Percentiles rank a stretch among this genome's conserved stretches.
phyloP scores from a whole-genome alignment of 2,888 invertebrate genomes.

The Drosophila parthenogenetica region DNA sequence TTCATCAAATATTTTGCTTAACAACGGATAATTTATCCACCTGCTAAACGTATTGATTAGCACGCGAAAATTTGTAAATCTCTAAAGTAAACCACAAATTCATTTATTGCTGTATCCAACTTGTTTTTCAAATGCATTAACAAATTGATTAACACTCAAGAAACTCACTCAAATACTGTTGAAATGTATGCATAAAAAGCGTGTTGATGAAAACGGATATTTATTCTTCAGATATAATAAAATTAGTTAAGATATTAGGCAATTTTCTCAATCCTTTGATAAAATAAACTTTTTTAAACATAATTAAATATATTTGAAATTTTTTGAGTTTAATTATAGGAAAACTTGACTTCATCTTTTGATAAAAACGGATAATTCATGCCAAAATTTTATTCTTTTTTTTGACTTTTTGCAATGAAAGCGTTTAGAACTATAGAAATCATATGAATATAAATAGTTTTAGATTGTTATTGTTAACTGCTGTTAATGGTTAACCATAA shows the following conservation, averaged over 20 bases:
- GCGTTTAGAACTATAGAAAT: too few relatives aligned
- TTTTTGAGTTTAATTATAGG: too few relatives aligned
- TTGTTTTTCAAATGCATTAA: conserved; percentile 7
- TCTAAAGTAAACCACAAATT: background rate
- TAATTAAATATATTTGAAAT: too few relatives aligned
- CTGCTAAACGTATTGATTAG: conserved; percentile 10
- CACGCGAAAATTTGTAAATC: background rate
- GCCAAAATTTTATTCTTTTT: too few relatives aligned
- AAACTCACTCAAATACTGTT: background rate
- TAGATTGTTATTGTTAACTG: conserved; percentile 11
- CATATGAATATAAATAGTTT: conserved; percentile 5
- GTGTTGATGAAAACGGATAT: background rate
- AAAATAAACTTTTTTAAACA: too few relatives aligned
- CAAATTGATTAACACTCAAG: conserved; percentile 10
- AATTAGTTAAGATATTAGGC: too few relatives aligned
- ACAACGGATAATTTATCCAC: background rate
- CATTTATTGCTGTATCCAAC: background rate
- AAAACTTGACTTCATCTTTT: too few relatives aligned
- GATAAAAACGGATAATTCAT: too few relatives aligned
- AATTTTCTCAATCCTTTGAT: too few relatives aligned
- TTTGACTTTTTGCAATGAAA: background rate
- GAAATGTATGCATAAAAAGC: background rate
- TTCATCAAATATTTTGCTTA: background rate
- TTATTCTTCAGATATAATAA: background rate
- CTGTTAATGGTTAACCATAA: conserved; percentile 19